Evolutionary conservation across 2,797 vertebrate genomes (phyloP), one percentile per base, ranked within the genome.

Genomic region (Chaetophractus vellerosus): DNA sequence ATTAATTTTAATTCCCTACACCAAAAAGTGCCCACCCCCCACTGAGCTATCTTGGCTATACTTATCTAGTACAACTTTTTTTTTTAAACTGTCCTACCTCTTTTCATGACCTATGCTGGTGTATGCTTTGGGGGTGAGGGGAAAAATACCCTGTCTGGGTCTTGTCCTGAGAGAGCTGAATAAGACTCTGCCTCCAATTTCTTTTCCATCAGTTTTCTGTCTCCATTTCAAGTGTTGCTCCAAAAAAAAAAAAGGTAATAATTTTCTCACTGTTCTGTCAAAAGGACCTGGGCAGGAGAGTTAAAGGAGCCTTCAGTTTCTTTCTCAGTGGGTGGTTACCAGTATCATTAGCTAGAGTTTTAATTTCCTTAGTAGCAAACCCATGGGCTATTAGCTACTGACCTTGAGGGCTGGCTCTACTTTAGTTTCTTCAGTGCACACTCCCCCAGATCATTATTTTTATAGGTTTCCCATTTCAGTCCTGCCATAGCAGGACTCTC

Each of bases 331-430:
- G 68, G 93, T 90, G 63, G 88, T 64, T 79, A 23, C 45, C 68
- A 52, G 61, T 87, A 87, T 97, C 90, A 82, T 94, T 95, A 90
- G 68, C 81, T 81, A 26, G 31, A 84, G 52, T 85, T 92, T 82
- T 88, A 84, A 95, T 95, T 95, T 92, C 69, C 84, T 86, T 80
- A 90, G 52, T 75, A 90, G 85, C 72, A 88, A 92, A 84, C n/a
- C 14, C 93, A 50, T 4, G 45, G 41, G 14, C 82, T 88, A 31
- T 91, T 93, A 88, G 59, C 89, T 91, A 69, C 88, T 90, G 90
- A 93, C 89, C 86, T 78, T 14, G 61, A 36, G 50, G 61, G 50
- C 83, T 81, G 55, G 24, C n/a, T 82, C 26, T 57, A 7, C 57
- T 79, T 69, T 41, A 19, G 71, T 87, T 89, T 91, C 76, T 41